phyloP scores from a whole-genome alignment of 1,140 invertebrate genomes.

The Pentalonia nigronervosa region DNA sequence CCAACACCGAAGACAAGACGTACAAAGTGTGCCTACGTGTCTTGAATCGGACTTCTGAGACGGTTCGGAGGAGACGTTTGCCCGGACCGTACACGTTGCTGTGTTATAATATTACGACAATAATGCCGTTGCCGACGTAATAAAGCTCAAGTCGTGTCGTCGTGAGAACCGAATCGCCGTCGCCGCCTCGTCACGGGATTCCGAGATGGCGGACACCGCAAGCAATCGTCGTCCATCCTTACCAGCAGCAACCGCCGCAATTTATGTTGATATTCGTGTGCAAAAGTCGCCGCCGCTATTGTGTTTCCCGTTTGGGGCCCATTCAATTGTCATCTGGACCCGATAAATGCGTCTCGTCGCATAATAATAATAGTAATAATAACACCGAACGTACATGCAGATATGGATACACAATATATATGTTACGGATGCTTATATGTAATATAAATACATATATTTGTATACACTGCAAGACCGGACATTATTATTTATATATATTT shows the following conservation, averaged over 20 bases:
- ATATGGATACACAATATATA: not conserved
- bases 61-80: not conserved
- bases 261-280: constrained; percentile 25
- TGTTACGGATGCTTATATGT: not conserved
- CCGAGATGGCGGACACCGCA: not conserved
- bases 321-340: constrained; percentile 37
- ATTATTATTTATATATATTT: not conserved
- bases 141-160: not conserved
- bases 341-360: constrained; percentile 29
- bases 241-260: not conserved
- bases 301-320: constrained; percentile 6
- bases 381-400: not conserved
- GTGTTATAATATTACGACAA: not conserved
- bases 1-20: not conserved
- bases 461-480: not conserved
- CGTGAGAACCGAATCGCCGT: not conserved
- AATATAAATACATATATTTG: not conserved
- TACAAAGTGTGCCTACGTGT: not conserved
- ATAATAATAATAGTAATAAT: not conserved
- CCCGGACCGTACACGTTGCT: no score
- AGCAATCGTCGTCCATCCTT: not conserved
- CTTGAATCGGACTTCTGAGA: not conserved
- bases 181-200: not conserved
- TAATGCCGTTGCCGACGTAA: not conserved
- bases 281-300: constrained; percentile 14